phyloP scores from a whole-genome alignment of 2,888 invertebrate genomes.

The Neuroscelio doddi region DNA sequence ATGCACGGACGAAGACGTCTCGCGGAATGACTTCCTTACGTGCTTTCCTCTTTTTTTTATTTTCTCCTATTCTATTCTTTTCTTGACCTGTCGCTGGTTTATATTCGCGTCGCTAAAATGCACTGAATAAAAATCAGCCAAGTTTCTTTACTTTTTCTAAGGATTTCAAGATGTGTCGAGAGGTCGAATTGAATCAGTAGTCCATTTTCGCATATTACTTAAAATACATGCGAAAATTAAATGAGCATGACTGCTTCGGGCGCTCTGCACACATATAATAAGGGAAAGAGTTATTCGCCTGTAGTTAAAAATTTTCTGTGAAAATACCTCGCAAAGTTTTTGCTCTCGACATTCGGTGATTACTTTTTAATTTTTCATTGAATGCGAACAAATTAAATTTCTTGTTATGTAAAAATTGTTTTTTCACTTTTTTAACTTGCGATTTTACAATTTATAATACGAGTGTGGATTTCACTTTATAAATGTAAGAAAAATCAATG shows the following conservation, averaged over 20 bases:
- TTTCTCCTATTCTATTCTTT: conserved; percentile 14
- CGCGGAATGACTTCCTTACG: background rate
- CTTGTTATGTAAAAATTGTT: too few relatives aligned
- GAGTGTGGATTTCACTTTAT: too few relatives aligned
- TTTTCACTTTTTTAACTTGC: background rate
- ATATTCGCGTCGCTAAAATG: conserved; percentile 13
- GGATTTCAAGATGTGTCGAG: too few relatives aligned
- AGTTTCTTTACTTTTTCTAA: conserved; percentile 3
- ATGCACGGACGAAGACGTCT: background rate
- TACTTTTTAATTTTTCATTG: too few relatives aligned
- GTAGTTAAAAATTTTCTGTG: too few relatives aligned
- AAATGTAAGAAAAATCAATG: too few relatives aligned
- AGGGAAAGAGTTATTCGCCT: background rate
- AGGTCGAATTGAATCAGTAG: conserved; percentile 4
- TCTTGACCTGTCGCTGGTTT: conserved; percentile 7
- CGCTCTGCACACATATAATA: background rate
- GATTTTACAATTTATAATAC: too few relatives aligned
- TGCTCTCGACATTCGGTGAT: too few relatives aligned
- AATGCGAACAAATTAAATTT: too few relatives aligned
- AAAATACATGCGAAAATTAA: conserved; percentile 3
- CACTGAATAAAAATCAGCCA: conserved; percentile 11
- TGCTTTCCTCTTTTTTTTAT: conserved; percentile 11
- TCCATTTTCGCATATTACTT: conserved; percentile 4
- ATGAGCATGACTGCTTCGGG: background rate
- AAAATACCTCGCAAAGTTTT: too few relatives aligned